phyloP scores from a whole-genome alignment of 2,113 vertebrate genomes.

The Amazona vittata region DNA sequence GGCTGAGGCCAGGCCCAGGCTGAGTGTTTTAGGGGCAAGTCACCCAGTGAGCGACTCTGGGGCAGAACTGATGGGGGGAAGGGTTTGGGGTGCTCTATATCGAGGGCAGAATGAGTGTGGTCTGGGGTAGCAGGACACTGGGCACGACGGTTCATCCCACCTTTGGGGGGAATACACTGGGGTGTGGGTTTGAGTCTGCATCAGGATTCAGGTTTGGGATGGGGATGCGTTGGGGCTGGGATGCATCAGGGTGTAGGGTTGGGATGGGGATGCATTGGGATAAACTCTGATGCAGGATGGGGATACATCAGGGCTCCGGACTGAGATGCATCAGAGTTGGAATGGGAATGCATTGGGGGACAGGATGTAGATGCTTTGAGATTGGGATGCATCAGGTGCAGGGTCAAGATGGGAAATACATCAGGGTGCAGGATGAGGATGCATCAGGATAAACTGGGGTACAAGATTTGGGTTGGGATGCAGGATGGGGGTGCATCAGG shows the following conservation, averaged over 20 bases:
- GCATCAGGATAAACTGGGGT: neutral
- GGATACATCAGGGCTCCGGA: neutral
- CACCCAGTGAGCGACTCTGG: rapidly evolving
- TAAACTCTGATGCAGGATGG: neutral
- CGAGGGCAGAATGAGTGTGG: neutral
- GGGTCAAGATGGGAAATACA: neutral
- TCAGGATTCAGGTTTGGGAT: neutral
- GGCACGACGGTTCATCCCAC: rapidly evolving
- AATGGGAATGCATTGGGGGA: neutral
- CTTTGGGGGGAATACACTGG: too few relatives aligned
- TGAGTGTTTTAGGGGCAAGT: neutral
- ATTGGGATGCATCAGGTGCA: neutral
- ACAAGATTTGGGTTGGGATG: neutral
- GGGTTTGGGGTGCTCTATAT: neutral
- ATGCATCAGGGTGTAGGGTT: neutral
- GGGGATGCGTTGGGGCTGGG: neutral
- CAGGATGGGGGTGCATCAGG: neutral
- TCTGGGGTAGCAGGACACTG: neutral
- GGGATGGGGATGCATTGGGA: neutral
- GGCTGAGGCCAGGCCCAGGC: neutral
- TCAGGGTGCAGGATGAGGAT: neutral
- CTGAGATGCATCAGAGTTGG: neutral
- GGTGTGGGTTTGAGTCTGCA: neutral
- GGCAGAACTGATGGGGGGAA: neutral
- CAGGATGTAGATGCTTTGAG: neutral